Evolutionary conservation across 1,140 invertebrate species (phyloP), one percentile per base, ranked within the genome.

Genomic region (Lepidotrigona ventralis): DNA sequence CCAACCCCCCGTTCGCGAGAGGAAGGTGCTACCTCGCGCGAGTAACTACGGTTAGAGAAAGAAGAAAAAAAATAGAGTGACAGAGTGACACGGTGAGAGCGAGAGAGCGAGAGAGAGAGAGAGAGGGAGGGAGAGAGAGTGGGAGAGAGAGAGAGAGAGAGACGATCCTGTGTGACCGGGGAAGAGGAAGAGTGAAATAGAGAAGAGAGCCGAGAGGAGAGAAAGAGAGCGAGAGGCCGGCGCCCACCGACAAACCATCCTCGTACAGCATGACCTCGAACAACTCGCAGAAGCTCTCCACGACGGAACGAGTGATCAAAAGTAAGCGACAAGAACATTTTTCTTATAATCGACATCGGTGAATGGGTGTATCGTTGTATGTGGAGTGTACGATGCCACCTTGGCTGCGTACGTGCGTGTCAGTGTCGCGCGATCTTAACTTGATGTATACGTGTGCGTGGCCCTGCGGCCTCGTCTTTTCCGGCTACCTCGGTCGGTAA

Each of bases 251-350:
- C 90, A 87, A n/a, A 88, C 90, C 83, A 90, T 91, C 87, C 91
- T 76, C 68, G 85, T 87, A 86, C 93, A 94, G 92, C 87, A 95
- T 94, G 93, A 95, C 95, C 95, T 95, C 95, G 88, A 94, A 95
- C 91, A 95, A 95, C 88, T 95, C 94, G 88, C 95, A 95, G 93
- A 96, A 96, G 94, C 93, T 96, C 91, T 96, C 96, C 88, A 96
- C 96, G 88, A 96, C 96, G 92, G 96, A 96, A 88, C 95, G 96
- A 92, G 95, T 96, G 91, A 95, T 96, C 88, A 96, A 96, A 96
- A 96, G 96, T 97, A 95, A 96, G 96, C 94, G 76, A 87, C 60
- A 85, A 60, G 54, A 66, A 54, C 14, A 39, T 60, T 75, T 60
- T 75, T 58, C 58, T 63, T 4, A 11, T 29, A 29, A 54, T n/a